Conservation (phyloP, 2,113 vertebrate genomes). For the Gymnarchus niloticus region DNA sequence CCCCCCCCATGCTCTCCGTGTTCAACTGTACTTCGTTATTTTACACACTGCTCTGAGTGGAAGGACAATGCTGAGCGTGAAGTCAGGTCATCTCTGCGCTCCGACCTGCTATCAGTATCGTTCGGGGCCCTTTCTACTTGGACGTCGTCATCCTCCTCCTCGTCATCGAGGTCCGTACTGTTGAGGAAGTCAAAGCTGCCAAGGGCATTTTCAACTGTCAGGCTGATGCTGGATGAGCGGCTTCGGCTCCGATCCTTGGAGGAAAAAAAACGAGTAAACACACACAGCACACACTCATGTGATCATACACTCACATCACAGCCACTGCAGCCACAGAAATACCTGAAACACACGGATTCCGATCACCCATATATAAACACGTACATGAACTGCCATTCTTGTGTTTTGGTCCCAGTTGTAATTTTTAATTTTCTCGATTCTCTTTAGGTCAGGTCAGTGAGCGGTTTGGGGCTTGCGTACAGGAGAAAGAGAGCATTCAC, state of each 20-base stretch:
- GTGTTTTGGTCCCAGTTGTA: not conserved
- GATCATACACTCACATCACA: not conserved
- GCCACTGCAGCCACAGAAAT: not conserved
- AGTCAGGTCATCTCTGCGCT: not conserved
- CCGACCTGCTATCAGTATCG: conserved; percentile 43
- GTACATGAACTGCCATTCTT: not conserved
- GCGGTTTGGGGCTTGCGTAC: too few species aligned
- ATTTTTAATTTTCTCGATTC: not conserved
- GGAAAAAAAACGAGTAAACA: conserved; percentile 44
- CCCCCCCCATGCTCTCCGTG: too few species aligned
- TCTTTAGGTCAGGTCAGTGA: not conserved
- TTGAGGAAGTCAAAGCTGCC: conserved; percentile 96
- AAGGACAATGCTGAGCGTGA: not conserved
- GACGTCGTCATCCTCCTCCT: conserved; percentile 55
- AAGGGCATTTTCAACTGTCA: conserved; percentile 84
- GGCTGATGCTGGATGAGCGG: conserved; percentile 81
- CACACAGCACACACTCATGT: conserved; percentile 26
- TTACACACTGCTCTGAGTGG: not conserved
- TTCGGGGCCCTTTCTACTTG: conserved; percentile 27
- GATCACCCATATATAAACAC: not conserved
- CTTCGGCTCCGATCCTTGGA: conserved; percentile 70
- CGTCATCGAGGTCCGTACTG: conserved; percentile 77
- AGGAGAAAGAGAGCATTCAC: not conserved
- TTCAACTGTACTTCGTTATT: not conserved
- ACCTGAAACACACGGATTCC: not conserved